Base-by-base conservation (phyloP, 37 sponge, comb jelly and placozoan species). In the Oscarella lobularis region DNA sequence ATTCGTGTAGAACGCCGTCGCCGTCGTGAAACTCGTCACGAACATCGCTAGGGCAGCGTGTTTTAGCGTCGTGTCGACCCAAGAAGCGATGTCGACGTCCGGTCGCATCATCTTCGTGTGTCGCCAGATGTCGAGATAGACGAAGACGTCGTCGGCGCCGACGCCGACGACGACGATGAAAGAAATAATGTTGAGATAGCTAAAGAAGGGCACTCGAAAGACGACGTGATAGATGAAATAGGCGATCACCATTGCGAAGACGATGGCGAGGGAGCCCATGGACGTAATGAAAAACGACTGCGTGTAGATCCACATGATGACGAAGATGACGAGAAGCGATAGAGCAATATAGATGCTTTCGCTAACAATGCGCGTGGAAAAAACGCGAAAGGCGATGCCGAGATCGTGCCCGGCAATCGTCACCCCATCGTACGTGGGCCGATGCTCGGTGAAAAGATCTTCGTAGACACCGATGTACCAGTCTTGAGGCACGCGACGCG, bases 111-210 rank as follows among this genome's bases (percentile, higher is more conserved):
- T 20, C 60, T 48, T 48, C 60, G 60, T 48, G 9, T 48, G 60
- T 48, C 60, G 9, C 60, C 60, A 48, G 20, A 48, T 20, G 60
- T 48, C 60, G 60, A 48, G 60, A 48, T 48, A 48, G 60, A 48
- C 60, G 60, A 48, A 48, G 60, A 48, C 60, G 20, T 48, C 60
- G 60, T 48, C 60, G 60, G 60, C 60, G 20, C 60, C 60, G 60
- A 48, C 60, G 60, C 60, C 60, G 60, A 48, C 20, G 60, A 48
- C 60, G 60, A 48, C 20, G 60, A 48, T 48, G 60, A 48, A 48
- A 27, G 60, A 9, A 9, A 48, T 48, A 9, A 48, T 9, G 20
- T 48, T 48, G 60, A 48, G 60, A 48, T 27, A 48, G 9, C 60
- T 20, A 48, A 48, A 48, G 14, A 20, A 48, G 60, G 60, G 60